Percentiles rank a stretch among this genome's conserved stretches.
Conservation (phyloP, 2,113 vertebrate genomes). For the Pluvialis apricaria region DNA sequence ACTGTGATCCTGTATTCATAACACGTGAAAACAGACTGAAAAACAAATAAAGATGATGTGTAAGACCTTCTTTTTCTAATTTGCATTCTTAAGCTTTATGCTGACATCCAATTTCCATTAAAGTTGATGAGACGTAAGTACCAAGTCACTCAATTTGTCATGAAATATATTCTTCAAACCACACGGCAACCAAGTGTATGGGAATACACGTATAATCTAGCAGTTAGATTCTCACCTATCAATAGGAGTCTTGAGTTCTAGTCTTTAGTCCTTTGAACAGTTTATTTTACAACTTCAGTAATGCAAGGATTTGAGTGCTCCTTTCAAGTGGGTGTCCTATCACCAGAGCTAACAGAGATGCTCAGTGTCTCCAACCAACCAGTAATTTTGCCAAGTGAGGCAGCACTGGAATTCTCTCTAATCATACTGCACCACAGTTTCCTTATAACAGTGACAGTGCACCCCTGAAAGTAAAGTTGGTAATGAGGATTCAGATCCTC, state of each 20-base stretch:
- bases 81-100: neutral
- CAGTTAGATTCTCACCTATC: neutral
- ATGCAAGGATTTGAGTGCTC: neutral
- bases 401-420: neutral
- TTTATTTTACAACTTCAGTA: neutral
- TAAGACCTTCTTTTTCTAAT: neutral
- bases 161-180: neutral
- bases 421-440: fast-evolving
- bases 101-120: neutral
- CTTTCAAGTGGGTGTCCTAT: neutral
- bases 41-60: neutral
- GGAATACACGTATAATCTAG: neutral
- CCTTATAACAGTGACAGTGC: neutral
- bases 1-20: conserved; percentile 97
- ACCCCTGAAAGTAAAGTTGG: neutral
- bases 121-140: neutral
- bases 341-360: neutral
- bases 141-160: neutral
- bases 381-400: neutral
- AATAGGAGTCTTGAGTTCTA: neutral
- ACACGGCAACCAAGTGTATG: neutral
- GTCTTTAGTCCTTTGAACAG: neutral
- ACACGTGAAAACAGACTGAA: conserved; percentile 92
- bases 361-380: neutral
- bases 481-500: neutral